These are phyloP conservation scores for Cavia aperea DNA, from an alignment of 2,113 vertebrate species.

Conservation along the genomic window DNA sequence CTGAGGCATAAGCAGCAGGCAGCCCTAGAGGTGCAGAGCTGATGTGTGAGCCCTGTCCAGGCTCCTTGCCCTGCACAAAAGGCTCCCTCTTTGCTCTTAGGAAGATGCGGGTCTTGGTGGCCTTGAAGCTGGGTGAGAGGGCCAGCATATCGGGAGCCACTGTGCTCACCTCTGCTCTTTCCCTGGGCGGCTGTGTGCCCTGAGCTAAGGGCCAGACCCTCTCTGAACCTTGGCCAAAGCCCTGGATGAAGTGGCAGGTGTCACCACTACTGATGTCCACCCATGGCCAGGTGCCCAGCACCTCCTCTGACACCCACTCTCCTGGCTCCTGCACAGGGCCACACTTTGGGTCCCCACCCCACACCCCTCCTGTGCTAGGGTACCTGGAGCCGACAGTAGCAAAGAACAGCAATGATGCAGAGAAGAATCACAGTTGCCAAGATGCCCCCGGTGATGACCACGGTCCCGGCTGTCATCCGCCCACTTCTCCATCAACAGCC, in stretches of 20 bases:
- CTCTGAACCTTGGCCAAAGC: neutral
- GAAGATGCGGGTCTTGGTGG: accelerated
- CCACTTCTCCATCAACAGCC: constrained; percentile 95
- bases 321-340: neutral
- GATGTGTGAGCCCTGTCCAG: neutral
- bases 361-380: neutral
- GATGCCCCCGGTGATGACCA: constrained; percentile 99
- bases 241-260: too few species aligned
- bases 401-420: constrained; percentile 96
- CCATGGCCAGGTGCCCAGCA: too few species aligned
- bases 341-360: neutral
- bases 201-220: neutral
- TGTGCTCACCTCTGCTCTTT: accelerated
- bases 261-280: accelerated
- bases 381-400: constrained; percentile 99
- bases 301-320: neutral
- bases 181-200: neutral
- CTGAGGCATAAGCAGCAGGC: neutral
- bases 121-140: accelerated
- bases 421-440: constrained; percentile 97
- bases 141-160: accelerated
- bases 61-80: accelerated
- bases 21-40: neutral
- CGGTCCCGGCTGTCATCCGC: constrained; percentile 99
- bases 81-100: neutral